Conservation (phyloP, 2,888 invertebrate species). For the Gandaritis pyraliata region DNA sequence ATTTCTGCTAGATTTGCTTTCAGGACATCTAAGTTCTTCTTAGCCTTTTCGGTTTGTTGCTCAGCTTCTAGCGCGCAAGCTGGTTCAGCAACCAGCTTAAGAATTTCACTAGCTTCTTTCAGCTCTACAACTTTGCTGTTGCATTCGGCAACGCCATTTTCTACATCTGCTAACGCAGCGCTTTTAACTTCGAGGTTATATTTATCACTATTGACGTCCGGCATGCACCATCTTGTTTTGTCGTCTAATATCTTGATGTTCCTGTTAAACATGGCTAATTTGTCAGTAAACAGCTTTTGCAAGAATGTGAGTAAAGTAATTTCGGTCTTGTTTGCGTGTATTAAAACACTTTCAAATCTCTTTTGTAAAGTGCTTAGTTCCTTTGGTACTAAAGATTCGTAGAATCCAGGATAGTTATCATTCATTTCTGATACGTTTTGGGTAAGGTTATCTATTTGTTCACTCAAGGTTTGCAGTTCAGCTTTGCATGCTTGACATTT, state of each 20-base stretch:
- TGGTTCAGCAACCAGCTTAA: constrained; percentile 89
- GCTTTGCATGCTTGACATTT: constrained; percentile 89
- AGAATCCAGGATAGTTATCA: constrained; percentile 90
- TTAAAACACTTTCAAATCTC: constrained; percentile 90
- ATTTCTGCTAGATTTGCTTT: constrained; percentile 88
- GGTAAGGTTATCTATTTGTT: constrained; percentile 88
- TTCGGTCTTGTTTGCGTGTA: constrained; percentile 93
- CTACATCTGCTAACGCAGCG: constrained; percentile 90
- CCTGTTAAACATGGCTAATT: constrained; percentile 91
- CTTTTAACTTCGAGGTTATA: constrained; percentile 97
- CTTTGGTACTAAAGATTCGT: constrained; percentile 90
- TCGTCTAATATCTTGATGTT: constrained; percentile 92
- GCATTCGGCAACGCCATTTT: constrained; percentile 89
- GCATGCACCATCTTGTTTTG: constrained; percentile 95
- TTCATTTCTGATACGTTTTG: constrained; percentile 89
- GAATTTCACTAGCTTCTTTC: constrained; percentile 88
- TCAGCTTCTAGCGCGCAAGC: constrained; percentile 88
- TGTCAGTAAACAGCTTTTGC: constrained; percentile 94
- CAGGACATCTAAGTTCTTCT: constrained; percentile 88
- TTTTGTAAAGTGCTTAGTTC: constrained; percentile 93
- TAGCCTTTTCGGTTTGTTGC: constrained; percentile 88
- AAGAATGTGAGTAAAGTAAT: constrained; percentile 91
- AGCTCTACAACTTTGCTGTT: constrained; percentile 87
- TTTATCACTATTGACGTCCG: constrained; percentile 94
- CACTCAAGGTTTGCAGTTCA: constrained; percentile 88